Evolutionary conservation across 2,888 invertebrate species (phyloP).

Genomic region (Agrenia bidenticulata): DNA sequence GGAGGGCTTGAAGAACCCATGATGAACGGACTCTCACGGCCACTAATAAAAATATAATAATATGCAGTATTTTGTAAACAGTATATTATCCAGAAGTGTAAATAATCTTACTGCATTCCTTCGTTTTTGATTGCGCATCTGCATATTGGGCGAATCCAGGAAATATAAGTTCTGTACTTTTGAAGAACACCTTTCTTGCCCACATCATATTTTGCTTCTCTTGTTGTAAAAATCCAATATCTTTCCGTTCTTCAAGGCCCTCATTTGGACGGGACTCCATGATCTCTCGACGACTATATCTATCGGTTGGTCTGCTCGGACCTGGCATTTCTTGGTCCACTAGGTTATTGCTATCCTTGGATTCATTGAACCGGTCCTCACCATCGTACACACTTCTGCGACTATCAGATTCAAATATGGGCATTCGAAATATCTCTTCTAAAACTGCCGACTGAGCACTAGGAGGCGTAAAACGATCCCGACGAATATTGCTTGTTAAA

Average conservation of each 20-base stretch:
- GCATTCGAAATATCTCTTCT: conserved; percentile 30
- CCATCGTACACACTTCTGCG: background rate
- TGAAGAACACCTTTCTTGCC: conserved; percentile 41
- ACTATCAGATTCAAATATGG: conserved; percentile 28
- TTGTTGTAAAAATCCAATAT: background rate
- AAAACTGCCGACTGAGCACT: conserved; percentile 3
- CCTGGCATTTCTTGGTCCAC: conserved; percentile 8
- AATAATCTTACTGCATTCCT: conserved; percentile 26
- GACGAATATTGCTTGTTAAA: background rate
- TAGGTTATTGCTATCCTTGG: background rate
- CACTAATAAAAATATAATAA: too few relatives aligned
- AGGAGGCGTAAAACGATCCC: background rate
- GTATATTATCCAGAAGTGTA: background rate
- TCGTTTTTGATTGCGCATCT: conserved; percentile 18
- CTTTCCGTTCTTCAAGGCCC: conserved; percentile 24
- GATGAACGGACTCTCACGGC: conserved; percentile 42
- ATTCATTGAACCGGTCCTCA: background rate
- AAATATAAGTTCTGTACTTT: conserved; percentile 41
- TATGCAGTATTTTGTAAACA: background rate
- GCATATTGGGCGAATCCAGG: conserved; percentile 44
- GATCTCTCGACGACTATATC: conserved; percentile 13
- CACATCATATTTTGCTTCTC: conserved; percentile 27
- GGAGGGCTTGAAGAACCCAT: conserved; percentile 33
- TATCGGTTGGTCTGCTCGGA: conserved; percentile 20
- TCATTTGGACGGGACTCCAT: background rate